These are phyloP conservation scores for Notocelia uddmanniana DNA, from an alignment of 2,888 invertebrate species.

Conservation along the genomic window DNA sequence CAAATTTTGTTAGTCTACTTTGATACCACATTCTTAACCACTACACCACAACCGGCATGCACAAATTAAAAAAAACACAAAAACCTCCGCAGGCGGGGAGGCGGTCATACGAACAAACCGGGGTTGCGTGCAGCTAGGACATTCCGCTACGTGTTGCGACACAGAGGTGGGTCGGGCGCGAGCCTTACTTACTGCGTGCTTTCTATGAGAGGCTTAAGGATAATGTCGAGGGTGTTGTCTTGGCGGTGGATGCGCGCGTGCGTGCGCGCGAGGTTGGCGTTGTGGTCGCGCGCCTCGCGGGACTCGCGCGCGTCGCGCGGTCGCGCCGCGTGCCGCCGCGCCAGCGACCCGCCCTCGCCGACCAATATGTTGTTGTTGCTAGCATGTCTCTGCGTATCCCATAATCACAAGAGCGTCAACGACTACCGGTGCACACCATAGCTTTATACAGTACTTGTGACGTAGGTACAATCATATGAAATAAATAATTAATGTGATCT, in stretches of 20 bases:
- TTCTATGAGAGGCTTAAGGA: conserved; percentile 85
- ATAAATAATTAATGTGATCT: conserved; percentile 32
- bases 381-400: conserved; percentile 85
- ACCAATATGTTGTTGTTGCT: conserved; percentile 86
- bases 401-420: conserved; percentile 73
- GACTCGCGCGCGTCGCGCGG: conserved; percentile 61
- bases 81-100: conserved; percentile 57
- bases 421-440: conserved; percentile 75
- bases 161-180: conserved; percentile 64
- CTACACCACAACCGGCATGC: conserved; percentile 70
- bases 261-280: conserved; percentile 79
- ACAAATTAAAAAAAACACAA: conserved; percentile 58
- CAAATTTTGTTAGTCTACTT: conserved; percentile 64
- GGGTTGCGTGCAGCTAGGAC: conserved; percentile 76
- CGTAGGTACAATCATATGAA: conserved; percentile 12
- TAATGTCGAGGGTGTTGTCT: conserved; percentile 86
- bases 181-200: conserved; percentile 86
- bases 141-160: conserved; percentile 78
- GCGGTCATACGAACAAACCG: conserved; percentile 64
- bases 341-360: conserved; percentile 80
- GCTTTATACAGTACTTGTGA: conserved; percentile 51
- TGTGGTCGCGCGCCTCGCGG: conserved; percentile 68
- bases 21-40: conserved; percentile 54
- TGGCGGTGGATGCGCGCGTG: conserved; percentile 75
- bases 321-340: conserved; percentile 78